Evolutionary conservation across 2,797 vertebrate species (phyloP), one percentile per base, ranked within the genome.

Genomic region (Takifugu ocellatus): DNA sequence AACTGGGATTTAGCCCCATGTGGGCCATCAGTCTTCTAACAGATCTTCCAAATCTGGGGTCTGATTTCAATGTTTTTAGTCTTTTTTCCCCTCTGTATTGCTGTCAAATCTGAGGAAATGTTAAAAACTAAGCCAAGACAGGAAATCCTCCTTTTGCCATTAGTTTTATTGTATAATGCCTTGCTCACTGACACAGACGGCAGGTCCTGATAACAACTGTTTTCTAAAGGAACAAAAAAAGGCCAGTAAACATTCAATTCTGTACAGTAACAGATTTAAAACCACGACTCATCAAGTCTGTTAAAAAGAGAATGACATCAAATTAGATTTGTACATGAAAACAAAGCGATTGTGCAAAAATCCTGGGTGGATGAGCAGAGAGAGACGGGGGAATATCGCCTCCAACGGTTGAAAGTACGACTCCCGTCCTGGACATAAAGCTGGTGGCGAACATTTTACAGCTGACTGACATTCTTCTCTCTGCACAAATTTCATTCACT

Each of bases 131-230:
- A 21, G 21, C 21, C 21, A 2, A 43, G 15, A 43, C 16, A 43
- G 42, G 12, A 49, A 48, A 66, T 17, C 9, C 33, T 70, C 59
- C 59, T 83, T 77, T 84, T 79, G 85, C 74, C 62, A 74, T 84
- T 82, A 46, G 49, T 70, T 91, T 92, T 90, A 91, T 91, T 92
- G 87, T 55, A 81, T 76, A 84, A 88, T 82, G 14, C 12, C 36
- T 39, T 75, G 61, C 68, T 85, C 70, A 66, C 63, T 49, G 82
- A 67, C 64, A 63, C 68, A 42, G 67, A 59, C 63, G 79, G 6
- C 63, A 55, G 25, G 79, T 84, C 74, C 81, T 73, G 72, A 74
- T 75, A 87, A 82, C 36, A 39, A 39, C 3, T 6, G 24, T 21
- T 7, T 24, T 2, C 16, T 7, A 82, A 87, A 75, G 75, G 75